Evolutionary conservation across 1,140 invertebrate species (phyloP), one percentile per base, ranked within the genome.

Genomic region (Pseudomyrmex flavicornis): DNA sequence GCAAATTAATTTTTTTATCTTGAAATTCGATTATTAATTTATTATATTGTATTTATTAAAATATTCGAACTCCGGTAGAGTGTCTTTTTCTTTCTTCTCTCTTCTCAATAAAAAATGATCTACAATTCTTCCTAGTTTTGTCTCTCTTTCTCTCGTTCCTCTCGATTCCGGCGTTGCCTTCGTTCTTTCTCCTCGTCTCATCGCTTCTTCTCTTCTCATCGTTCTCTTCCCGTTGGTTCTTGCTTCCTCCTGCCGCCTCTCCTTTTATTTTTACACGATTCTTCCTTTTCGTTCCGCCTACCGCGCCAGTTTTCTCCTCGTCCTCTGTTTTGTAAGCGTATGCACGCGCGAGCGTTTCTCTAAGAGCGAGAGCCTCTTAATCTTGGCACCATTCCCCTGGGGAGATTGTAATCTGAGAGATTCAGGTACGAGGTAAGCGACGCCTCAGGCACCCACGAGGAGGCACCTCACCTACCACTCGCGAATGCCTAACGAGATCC

Each of bases 401-500:
- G 69, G 68, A 91, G 90, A 91, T 92, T 84, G 91, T 92, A 92
- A 92, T 92, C 90, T 91, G 89, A 91, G 89, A 91, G 91, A 92
- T 90, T 90, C 88, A 87, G 85, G 86, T 86, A 88, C 85, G 82
- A 76, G 66, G 74, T 79, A 73, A 66, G 63, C 74, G 74, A 77
- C 62, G 72, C 75, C 69, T 86, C 86, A 68, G 82, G 90, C 90
- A 89, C 90, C 89, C 89, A 92, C 79, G 82, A 77, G 75, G 74
- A 77, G 76, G 84, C 85, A 84, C 65, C 83, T 84, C 84, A 70
- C 65, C 79, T 65, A 26, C 65, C 75, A 62, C 54, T 48, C 54
- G 44, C 35, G 54, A 54, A 15, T 79, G 44, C 70, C 82, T 88
- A 85, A 79, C 80, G 80, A 74, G 61, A 82, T 73, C 74, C 54